Conservation (phyloP, 1,140 invertebrate genomes). For the Cherax quadricarinatus region DNA sequence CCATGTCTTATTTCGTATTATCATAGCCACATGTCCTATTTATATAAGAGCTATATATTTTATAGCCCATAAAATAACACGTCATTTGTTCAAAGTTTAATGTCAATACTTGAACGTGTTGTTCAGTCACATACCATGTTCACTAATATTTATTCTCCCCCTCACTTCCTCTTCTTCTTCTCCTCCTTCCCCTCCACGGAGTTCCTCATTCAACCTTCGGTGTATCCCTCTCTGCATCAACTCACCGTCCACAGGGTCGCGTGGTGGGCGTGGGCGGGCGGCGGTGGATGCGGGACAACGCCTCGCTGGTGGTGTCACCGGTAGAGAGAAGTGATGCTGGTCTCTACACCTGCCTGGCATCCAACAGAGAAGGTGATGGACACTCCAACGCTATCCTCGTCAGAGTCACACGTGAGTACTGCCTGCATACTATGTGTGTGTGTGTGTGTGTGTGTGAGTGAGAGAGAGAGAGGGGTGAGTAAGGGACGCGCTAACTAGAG, state of each 20-base stretch:
- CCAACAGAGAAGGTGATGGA: slow-evolving; percentile 36
- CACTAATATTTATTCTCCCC: neutral
- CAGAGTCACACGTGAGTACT: slow-evolving; percentile 20
- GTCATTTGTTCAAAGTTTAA: too few relatives aligned
- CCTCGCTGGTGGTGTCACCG: slow-evolving; percentile 32
- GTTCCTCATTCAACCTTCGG: neutral
- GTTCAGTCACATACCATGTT: too few relatives aligned
- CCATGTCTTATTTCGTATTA: too few relatives aligned
- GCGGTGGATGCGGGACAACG: slow-evolving; percentile 15
- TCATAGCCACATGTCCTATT: too few relatives aligned
- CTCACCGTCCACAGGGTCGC: neutral
- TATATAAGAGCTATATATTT: too few relatives aligned
- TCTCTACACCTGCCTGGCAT: slow-evolving; percentile 32
- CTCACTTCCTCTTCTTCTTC: neutral
- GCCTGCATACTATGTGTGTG: neutral
- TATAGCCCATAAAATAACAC: too few relatives aligned
- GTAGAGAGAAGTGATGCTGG: slow-evolving; percentile 4
- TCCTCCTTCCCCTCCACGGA: too few relatives aligned
- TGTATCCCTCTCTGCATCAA: neutral
- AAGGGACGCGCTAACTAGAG: too few relatives aligned
- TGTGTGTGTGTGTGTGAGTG: slow-evolving; percentile 19
- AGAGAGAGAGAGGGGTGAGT: too few relatives aligned
- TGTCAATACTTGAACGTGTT: too few relatives aligned
- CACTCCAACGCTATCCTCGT: slow-evolving; percentile 43
- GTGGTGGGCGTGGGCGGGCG: slow-evolving; percentile 25